Base-by-base conservation (phyloP, 2,113 vertebrate genomes). In the Cephalopholis sonnerati region DNA sequence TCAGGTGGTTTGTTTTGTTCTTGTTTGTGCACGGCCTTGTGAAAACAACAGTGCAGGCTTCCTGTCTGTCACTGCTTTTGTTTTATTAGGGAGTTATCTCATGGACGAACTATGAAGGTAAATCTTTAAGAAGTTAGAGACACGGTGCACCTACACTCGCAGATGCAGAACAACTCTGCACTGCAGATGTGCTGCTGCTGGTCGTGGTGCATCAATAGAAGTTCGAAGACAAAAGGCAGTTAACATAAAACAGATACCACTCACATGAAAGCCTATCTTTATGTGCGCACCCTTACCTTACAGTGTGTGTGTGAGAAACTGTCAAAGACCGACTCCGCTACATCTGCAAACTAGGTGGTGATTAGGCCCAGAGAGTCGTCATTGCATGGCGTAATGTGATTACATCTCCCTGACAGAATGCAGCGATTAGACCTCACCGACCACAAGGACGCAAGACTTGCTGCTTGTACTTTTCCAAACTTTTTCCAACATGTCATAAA, bases 331-430 rank as follows among this genome's bases (percentile, higher is more conserved):
- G 29, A 50, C 81, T 87, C 48, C n/a, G 7, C 58, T 70, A 20
- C 81, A 64, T 84, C 74, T 83, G 78, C 68, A 69, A 36, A 25
- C 68, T 79, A 81, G 87, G 72, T 54, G 77, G 81, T 91, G 90
- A 93, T 94, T 84, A 83, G 87, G 79, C 72, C 77, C 86, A 53
- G 86, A 69, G 82, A 81, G 86, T 85, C 68, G 78, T 94, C 88
- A 89, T 22, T 5, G 82, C 75, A 89, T 93, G 88, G 79, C 36
- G 91, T 94, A 91, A 94, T 95, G 91, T 69, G 90, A 96, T 95
- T 93, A 95, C 94, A 93, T 91, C 92, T 91, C 84, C 51, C 85
- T 77, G 75, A 85, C 91, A 95, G 91, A 94, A 95, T 94, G 91
- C 86, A 82, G 79, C 57, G 78, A 93, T 94, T 91, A 93, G 85